phyloP scores from a whole-genome alignment of 2,113 vertebrate species.

The Chiloscyllium plagiosum region DNA sequence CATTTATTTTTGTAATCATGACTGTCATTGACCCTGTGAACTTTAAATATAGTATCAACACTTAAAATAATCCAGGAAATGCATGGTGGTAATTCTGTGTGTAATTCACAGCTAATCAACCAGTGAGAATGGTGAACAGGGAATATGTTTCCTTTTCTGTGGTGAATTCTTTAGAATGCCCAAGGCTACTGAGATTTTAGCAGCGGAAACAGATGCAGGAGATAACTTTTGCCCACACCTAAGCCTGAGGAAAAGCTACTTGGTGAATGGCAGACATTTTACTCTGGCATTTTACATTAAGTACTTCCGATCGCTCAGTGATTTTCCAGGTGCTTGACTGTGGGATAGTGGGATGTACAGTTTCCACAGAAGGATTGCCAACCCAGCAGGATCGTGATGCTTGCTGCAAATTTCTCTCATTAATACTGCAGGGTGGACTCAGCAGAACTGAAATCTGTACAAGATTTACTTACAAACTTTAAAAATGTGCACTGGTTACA shows the following conservation, averaged over 20 bases:
- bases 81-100: neutral
- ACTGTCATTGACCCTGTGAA: neutral
- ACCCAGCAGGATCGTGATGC: neutral
- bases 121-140: neutral
- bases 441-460: neutral
- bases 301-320: neutral
- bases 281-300: neutral
- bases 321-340: neutral
- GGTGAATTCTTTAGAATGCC: neutral
- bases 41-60: neutral
- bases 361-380: neutral
- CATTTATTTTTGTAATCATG: neutral
- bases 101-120: neutral
- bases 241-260: neutral
- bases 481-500: neutral
- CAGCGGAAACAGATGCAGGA: neutral
- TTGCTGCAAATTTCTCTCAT: neutral
- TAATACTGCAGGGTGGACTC: neutral
- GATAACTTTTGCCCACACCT: neutral
- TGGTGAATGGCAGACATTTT: neutral
- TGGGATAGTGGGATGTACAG: neutral
- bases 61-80: neutral
- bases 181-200: conserved; percentile 2
- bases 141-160: neutral
- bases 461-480: neutral